A percentile compares a stretch with the other conserved stretches of the same genome.
phyloP scores from a whole-genome alignment of 2,113 vertebrate genomes.

The Zapornia atra region DNA sequence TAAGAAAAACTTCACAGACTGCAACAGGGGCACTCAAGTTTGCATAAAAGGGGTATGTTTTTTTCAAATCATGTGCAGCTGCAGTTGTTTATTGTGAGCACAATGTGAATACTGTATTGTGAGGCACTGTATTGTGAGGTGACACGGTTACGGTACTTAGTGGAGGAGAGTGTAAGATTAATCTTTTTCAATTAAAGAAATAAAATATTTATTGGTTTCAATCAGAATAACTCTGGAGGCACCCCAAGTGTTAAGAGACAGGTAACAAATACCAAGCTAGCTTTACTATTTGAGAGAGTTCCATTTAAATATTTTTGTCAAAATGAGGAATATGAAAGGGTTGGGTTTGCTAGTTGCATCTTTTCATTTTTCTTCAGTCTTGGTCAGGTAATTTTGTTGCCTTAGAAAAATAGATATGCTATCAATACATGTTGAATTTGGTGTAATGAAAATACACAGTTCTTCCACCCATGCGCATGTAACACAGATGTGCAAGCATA shows the following conservation, averaged over 20 bases:
- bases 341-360: neutral
- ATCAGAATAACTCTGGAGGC: neutral
- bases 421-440: neutral
- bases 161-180: neutral
- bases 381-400: neutral
- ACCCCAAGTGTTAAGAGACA: neutral
- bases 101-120: too few species aligned
- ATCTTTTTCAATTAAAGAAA: neutral
- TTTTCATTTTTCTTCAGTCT: neutral
- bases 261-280: neutral
- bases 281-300: neutral
- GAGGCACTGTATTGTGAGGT: too few species aligned
- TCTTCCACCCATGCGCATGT: neutral
- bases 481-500: neutral
- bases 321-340: neutral
- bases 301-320: neutral
- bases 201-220: neutral
- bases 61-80: neutral
- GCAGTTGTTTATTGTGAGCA: neutral
- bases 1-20: slow-evolving; percentile 87
- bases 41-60: slow-evolving; percentile 89
- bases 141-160: rapidly evolving
- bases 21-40: slow-evolving; percentile 91
- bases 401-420: neutral
- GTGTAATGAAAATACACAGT: neutral